These are phyloP conservation scores for Cryptus armator DNA, from an alignment of 2,888 invertebrate genomes.

Conservation along the genomic window DNA sequence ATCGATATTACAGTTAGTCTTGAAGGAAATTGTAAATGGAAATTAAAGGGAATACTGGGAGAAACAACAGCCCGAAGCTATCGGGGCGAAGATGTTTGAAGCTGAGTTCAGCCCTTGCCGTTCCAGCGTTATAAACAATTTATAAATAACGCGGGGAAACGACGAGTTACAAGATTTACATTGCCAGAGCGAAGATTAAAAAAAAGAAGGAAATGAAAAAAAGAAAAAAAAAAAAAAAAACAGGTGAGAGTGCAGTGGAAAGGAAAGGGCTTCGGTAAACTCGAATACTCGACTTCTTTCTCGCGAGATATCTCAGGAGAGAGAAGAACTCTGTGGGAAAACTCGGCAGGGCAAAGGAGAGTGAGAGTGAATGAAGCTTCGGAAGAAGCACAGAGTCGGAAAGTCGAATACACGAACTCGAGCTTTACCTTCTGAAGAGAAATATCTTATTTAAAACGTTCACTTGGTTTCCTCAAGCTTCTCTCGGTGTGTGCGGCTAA, in stretches of 20 bases:
- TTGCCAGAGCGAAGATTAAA: constrained; percentile 9
- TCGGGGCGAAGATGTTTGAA: neutral
- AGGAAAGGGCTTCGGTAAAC: constrained; percentile 58
- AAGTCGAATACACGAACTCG: constrained; percentile 11
- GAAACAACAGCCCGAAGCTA: constrained; percentile 2
- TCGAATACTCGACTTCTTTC: constrained; percentile 50
- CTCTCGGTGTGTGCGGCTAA: constrained; percentile 39
- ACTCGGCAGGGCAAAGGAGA: constrained; percentile 19
- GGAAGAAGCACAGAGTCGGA: constrained; percentile 12
- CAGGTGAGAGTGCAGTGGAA: constrained; percentile 12
- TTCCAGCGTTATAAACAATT: constrained; percentile 21
- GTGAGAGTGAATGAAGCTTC: neutral
- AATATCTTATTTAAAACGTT: constrained; percentile 68
- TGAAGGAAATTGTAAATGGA: neutral
- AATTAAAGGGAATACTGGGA: neutral
- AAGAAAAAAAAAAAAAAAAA: neutral
- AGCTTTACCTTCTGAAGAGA: constrained; percentile 48
- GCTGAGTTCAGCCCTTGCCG: neutral
- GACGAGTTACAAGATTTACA: constrained; percentile 50
- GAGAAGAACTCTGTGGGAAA: constrained; percentile 22
- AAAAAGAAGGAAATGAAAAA: constrained; percentile 18
- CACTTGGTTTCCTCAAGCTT: constrained; percentile 63
- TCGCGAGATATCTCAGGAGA: constrained; percentile 30
- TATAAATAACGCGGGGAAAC: constrained; percentile 28
- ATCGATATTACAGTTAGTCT: constrained; percentile 2